A percentile compares a stretch with the other conserved stretches of the same genome.
These are phyloP conservation scores for Bufo bufo DNA, from an alignment of 2,113 vertebrate species.

Conservation along the genomic window DNA sequence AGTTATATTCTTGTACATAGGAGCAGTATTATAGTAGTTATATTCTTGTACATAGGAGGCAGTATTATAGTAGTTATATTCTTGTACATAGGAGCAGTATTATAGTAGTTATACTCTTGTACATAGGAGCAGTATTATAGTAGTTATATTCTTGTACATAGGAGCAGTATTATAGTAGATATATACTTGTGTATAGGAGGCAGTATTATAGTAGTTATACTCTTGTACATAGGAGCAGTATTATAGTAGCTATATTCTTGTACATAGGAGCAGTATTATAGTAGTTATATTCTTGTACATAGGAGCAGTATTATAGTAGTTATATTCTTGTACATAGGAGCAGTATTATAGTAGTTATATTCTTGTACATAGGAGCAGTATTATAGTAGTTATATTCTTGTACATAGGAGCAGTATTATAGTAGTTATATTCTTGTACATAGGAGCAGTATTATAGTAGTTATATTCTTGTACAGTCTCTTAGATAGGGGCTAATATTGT, in stretches of 20 bases:
- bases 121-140: background rate
- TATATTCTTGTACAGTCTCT: background rate
- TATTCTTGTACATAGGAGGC: background rate
- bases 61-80: background rate
- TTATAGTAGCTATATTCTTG: background rate
- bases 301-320: background rate
- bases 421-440: background rate
- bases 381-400: background rate
- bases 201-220: background rate
- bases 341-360: background rate
- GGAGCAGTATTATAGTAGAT: background rate
- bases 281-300: background rate
- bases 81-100: background rate
- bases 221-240: background rate
- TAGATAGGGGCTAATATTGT: too few relatives aligned
- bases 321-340: background rate
- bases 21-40: too few relatives aligned
- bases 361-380: background rate
- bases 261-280: background rate
- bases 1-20: too few relatives aligned
- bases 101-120: constrained; percentile 1
- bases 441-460: background rate
- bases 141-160: background rate
- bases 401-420: background rate
- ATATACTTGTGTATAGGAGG: background rate